These are phyloP conservation scores for Tetrax tetrax DNA, from an alignment of 2,113 vertebrate species.

Conservation along the genomic window DNA sequence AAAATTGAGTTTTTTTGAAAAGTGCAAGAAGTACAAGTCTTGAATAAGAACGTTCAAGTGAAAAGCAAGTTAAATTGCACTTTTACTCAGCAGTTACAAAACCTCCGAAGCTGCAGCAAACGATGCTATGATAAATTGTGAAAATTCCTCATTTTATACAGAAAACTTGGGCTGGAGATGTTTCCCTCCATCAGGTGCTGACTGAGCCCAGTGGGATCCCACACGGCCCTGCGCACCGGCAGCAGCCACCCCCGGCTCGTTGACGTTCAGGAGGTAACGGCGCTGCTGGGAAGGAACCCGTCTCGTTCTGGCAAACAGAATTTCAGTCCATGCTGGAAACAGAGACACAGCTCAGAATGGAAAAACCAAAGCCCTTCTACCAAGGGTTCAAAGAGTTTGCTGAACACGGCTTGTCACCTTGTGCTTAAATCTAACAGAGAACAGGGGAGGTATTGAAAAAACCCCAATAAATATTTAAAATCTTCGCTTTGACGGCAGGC, in stretches of 20 bases:
- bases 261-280: background rate
- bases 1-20: background rate
- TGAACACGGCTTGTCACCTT: background rate
- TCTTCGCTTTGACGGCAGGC: background rate
- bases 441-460: background rate
- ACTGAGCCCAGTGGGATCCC: background rate
- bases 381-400: background rate
- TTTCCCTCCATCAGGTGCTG: background rate
- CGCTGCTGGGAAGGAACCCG: background rate
- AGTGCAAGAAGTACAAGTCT: background rate
- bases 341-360: background rate
- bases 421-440: background rate
- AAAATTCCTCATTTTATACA: background rate
- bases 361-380: background rate
- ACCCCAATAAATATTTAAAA: background rate
- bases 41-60: background rate
- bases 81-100: background rate
- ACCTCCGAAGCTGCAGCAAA: background rate
- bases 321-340: background rate
- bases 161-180: background rate
- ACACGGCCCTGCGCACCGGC: background rate
- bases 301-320: background rate
- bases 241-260: background rate
- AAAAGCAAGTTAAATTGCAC: background rate
- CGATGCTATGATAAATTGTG: fast-evolving